These are phyloP conservation scores for Parauchenoglanis punctatus DNA, from an alignment of 2,797 vertebrate species.

Conservation along the genomic window DNA sequence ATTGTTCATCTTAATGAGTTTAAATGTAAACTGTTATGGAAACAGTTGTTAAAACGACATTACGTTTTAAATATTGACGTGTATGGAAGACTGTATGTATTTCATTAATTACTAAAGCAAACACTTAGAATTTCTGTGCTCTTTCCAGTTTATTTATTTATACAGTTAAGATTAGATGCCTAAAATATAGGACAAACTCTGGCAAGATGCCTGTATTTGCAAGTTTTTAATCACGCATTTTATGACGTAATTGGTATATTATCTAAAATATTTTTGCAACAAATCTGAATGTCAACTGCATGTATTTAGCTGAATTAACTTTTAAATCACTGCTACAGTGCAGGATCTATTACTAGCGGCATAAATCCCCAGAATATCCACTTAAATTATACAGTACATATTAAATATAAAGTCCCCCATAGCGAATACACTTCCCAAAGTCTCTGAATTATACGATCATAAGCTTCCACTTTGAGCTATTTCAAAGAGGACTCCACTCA, in stretches of 20 bases:
- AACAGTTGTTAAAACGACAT: constrained; percentile 50
- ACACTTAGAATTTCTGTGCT: neutral
- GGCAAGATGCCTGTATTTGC: neutral
- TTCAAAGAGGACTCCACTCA: neutral
- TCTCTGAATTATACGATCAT: neutral
- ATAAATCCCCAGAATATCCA: neutral
- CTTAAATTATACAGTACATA: neutral
- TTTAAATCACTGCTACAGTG: neutral
- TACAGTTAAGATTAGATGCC: neutral
- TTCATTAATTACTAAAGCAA: constrained; percentile 18
- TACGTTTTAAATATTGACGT: constrained; percentile 21
- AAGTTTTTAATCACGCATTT: neutral
- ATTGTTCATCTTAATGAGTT: constrained; percentile 44
- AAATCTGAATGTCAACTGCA: neutral
- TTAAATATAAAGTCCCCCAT: neutral
- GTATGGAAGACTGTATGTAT: neutral
- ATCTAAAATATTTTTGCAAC: neutral
- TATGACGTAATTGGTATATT: neutral
- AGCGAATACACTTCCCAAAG: neutral
- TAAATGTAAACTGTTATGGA: constrained; percentile 46
- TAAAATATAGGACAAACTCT: neutral
- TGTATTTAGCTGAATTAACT: neutral
- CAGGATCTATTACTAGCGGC: neutral
- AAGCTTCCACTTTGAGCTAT: neutral
- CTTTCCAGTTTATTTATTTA: neutral